Percentiles rank a stretch among this genome's conserved stretches.
These are phyloP conservation scores for Ornithoptera alexandrae DNA, from an alignment of 2,888 invertebrate species.

Conservation along the genomic window DNA sequence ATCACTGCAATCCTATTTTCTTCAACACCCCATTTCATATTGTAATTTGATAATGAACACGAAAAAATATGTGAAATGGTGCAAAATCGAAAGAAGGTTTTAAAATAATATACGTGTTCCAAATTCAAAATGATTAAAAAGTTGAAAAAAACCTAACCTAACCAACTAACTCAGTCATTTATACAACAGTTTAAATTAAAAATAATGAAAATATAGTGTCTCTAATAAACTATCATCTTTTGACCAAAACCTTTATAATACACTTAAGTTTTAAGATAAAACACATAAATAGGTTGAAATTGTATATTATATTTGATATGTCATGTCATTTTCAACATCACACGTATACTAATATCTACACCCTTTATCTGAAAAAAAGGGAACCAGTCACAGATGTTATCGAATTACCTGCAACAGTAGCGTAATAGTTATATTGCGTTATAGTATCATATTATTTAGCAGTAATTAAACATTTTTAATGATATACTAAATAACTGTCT, in stretches of 20 bases:
- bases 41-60: no score
- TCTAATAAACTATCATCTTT: no score
- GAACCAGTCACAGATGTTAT: conserved; percentile 15
- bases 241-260: not conserved
- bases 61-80: no score
- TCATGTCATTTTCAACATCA: not conserved
- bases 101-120: no score
- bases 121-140: no score
- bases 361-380: not conserved
- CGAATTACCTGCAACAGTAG: conserved; percentile 22
- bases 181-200: no score
- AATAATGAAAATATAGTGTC: no score
- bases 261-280: not conserved
- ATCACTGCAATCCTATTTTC: no score
- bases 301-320: not conserved
- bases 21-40: no score
- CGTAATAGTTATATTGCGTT: conserved; percentile 16
- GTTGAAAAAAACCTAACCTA: no score
- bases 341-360: conserved; percentile 2
- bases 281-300: not conserved
- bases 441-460: conserved; percentile 8
- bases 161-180: no score
- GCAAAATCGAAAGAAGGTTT: no score
- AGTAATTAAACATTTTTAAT: conserved; percentile 27
- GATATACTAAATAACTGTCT: conserved; percentile 12